A percentile compares a stretch with the other conserved stretches of the same genome.
phyloP scores from a whole-genome alignment of 2,888 invertebrate genomes.

The Eilema caniola region DNA sequence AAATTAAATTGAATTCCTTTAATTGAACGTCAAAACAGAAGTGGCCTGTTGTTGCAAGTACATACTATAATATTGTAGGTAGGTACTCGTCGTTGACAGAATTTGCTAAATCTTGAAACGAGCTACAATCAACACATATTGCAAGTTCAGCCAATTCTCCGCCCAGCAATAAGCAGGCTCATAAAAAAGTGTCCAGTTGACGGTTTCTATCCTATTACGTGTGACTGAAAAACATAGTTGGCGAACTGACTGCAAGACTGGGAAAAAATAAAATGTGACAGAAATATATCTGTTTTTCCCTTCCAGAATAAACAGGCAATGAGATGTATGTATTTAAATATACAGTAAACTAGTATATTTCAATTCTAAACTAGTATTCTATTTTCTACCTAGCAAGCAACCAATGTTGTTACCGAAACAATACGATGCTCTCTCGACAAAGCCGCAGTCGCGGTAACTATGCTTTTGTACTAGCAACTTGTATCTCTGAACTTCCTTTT shows the following conservation, averaged over 20 bases:
- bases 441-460: slow-evolving; percentile 25
- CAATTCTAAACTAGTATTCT: neutral
- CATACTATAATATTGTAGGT: neutral
- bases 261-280: neutral
- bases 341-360: neutral
- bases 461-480: slow-evolving; percentile 25
- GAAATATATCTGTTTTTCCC: neutral
- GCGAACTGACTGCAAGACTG: too few species aligned
- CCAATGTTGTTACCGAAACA: slow-evolving; percentile 24
- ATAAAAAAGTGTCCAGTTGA: neutral
- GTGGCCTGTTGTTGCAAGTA: neutral
- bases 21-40: too few species aligned
- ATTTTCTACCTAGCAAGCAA: slow-evolving; percentile 3
- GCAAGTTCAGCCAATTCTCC: neutral
- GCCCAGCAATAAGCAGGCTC: too few species aligned
- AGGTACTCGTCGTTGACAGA: neutral
- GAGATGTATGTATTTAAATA: neutral
- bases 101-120: neutral
- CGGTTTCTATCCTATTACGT: neutral
- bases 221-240: neutral
- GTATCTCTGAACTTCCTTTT: slow-evolving; percentile 35
- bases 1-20: too few species aligned
- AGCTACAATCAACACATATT: neutral
- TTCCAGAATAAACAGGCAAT: neutral
- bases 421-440: slow-evolving; percentile 23